Evolutionary conservation across 2,888 invertebrate genomes (phyloP).

Genomic region (Caenorhabditis sp.): DNA sequence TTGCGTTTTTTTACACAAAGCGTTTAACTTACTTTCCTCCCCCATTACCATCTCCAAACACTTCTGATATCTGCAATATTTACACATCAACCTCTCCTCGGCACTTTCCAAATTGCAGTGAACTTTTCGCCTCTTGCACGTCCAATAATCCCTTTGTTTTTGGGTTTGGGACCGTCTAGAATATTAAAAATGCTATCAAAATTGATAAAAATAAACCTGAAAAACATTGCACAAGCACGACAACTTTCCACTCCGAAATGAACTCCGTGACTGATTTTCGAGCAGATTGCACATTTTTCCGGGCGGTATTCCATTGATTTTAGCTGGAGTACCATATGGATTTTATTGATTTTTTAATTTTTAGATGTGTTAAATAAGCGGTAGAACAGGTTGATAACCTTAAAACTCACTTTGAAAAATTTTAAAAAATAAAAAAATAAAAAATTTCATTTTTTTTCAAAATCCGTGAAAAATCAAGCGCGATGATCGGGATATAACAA

Average conservation of each 20-base stretch:
- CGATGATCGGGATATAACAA: background rate
- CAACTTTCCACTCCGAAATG: conserved; percentile 49
- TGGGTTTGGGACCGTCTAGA: too few relatives aligned
- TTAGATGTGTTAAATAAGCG: background rate
- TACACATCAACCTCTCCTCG: conserved; percentile 24
- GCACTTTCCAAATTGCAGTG: background rate
- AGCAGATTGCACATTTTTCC: conserved; percentile 18
- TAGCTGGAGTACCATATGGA: too few relatives aligned
- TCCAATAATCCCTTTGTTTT: background rate
- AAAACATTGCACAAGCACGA: conserved; percentile 51
- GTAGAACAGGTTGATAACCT: background rate
- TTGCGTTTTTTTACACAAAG: too few relatives aligned
- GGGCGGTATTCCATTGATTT: background rate
- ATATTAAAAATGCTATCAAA: too few relatives aligned
- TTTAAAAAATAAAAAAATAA: conserved; percentile 1
- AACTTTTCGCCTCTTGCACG: background rate
- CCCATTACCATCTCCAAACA: conserved; percentile 36
- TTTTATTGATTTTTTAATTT: background rate
- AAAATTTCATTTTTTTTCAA: background rate
- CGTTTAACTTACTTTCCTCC: conserved; percentile 17
- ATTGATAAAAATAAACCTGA: too few relatives aligned
- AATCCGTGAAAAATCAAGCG: background rate
- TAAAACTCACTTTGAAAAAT: background rate
- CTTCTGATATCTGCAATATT: conserved; percentile 37
- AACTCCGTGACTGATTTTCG: conserved; percentile 8